phyloP scores from a whole-genome alignment of 1,140 invertebrate genomes.

The Gonatopus flavifemur region DNA sequence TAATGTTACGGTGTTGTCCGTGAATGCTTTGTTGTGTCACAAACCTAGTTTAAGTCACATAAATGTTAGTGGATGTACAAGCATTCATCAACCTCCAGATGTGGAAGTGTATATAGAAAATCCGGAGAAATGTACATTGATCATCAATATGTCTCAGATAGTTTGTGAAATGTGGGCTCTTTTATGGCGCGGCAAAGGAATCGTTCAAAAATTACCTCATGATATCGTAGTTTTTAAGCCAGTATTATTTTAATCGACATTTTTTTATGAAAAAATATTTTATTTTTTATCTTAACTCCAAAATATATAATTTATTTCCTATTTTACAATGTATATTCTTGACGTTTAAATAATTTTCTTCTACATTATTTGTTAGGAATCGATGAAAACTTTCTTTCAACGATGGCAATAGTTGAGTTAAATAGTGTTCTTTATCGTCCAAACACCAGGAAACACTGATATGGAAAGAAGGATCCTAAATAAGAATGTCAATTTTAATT shows the following conservation, averaged over 20 bases:
- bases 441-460: constrained; percentile 69
- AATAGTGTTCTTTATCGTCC: constrained; percentile 60
- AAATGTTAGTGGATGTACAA: constrained; percentile 41
- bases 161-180: constrained; percentile 39
- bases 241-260: constrained; percentile 14
- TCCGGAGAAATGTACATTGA: constrained; percentile 42
- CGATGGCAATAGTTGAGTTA: constrained; percentile 50
- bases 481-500: no score
- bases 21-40: constrained; percentile 35
- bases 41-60: constrained; percentile 43
- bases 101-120: constrained; percentile 27
- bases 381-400: constrained; percentile 51
- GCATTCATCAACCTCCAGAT: constrained; percentile 32
- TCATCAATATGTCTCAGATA: constrained; percentile 36
- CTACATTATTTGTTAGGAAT: constrained; percentile 40
- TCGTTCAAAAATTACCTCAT: constrained; percentile 34
- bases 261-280: no score
- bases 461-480: constrained; percentile 72
- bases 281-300: constrained; percentile 35
- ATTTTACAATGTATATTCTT: constrained; percentile 52
- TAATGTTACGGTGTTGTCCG: constrained; percentile 36
- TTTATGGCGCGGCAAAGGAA: constrained; percentile 41
- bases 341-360: constrained; percentile 40
- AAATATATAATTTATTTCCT: constrained; percentile 53
- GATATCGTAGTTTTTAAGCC: constrained; percentile 46